phyloP scores from a whole-genome alignment of 1,140 invertebrate genomes.

The Pseudachorutes palmiensis region DNA sequence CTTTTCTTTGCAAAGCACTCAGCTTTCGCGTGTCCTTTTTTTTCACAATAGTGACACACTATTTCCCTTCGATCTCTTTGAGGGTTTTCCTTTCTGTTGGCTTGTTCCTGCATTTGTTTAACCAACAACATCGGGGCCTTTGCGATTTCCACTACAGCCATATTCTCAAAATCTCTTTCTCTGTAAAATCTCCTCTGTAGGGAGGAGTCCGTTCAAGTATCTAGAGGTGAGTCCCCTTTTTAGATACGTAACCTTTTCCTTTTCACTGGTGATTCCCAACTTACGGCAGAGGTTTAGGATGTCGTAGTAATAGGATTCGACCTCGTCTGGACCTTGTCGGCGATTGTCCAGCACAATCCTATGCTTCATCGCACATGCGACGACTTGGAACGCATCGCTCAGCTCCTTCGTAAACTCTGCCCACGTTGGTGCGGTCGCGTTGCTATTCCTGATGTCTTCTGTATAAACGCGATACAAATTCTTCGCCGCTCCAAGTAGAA shows the following conservation, averaged over 20 bases:
- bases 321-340: background rate
- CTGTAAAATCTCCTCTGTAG: too few species aligned
- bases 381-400: background rate
- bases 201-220: background rate
- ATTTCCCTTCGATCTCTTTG: background rate
- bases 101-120: too few species aligned
- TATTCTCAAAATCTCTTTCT: too few species aligned
- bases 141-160: too few species aligned
- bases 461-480: background rate
- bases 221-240: background rate
- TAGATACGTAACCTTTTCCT: background rate
- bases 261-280: background rate
- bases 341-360: background rate
- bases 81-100: background rate
- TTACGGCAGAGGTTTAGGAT: background rate
- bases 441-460: background rate
- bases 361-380: background rate
- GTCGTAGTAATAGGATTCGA: background rate
- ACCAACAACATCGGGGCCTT: too few species aligned
- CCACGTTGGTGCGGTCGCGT: slow-evolving; percentile 2
- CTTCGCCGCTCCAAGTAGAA: background rate
- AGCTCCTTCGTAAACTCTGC: background rate
- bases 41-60: background rate
- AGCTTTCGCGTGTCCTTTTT: background rate
- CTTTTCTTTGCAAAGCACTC: background rate